phyloP scores from a whole-genome alignment of 2,888 invertebrate species.

The Leptarthrus brevirostris region DNA sequence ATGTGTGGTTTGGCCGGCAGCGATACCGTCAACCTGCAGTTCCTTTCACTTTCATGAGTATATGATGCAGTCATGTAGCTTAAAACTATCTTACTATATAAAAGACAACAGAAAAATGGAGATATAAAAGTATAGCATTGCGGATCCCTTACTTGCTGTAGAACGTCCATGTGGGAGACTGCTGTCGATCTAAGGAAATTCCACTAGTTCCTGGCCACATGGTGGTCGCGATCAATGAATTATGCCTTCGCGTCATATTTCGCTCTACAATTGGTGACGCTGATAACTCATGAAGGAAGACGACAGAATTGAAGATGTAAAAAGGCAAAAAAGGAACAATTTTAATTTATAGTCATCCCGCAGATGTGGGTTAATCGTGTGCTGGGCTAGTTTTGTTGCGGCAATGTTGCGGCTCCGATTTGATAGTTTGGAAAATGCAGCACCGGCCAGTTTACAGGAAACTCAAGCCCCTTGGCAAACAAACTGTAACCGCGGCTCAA shows the following conservation, averaged over 20 bases:
- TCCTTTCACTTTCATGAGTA: slow-evolving; percentile 54
- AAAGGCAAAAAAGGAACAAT: slow-evolving; percentile 21
- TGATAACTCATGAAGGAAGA: slow-evolving; percentile 34
- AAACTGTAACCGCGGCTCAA: background rate
- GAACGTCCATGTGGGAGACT: background rate
- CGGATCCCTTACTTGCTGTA: background rate
- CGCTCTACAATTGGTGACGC: slow-evolving; percentile 34
- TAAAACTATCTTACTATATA: slow-evolving; percentile 7
- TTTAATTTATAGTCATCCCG: slow-evolving; percentile 67
- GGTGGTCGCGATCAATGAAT: slow-evolving; percentile 33
- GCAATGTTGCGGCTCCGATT: slow-evolving; percentile 39
- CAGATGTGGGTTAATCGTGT: slow-evolving; percentile 68
- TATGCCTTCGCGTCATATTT: slow-evolving; percentile 37
- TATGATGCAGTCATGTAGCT: slow-evolving; percentile 33
- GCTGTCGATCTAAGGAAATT: slow-evolving; percentile 31
- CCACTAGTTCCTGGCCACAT: slow-evolving; percentile 11
- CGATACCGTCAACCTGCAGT: slow-evolving; percentile 50
- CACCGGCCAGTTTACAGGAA: slow-evolving; percentile 21
- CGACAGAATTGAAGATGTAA: slow-evolving; percentile 18
- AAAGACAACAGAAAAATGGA: slow-evolving; percentile 5
- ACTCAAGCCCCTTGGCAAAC: slow-evolving; percentile 13
- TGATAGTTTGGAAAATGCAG: slow-evolving; percentile 46
- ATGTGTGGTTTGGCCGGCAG: slow-evolving; percentile 44
- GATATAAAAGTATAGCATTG: slow-evolving; percentile 11
- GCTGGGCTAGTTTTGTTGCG: slow-evolving; percentile 62